These are phyloP conservation scores for Onychorhynchus coronatus DNA, from an alignment of 2,113 vertebrate species.

Conservation along the genomic window DNA sequence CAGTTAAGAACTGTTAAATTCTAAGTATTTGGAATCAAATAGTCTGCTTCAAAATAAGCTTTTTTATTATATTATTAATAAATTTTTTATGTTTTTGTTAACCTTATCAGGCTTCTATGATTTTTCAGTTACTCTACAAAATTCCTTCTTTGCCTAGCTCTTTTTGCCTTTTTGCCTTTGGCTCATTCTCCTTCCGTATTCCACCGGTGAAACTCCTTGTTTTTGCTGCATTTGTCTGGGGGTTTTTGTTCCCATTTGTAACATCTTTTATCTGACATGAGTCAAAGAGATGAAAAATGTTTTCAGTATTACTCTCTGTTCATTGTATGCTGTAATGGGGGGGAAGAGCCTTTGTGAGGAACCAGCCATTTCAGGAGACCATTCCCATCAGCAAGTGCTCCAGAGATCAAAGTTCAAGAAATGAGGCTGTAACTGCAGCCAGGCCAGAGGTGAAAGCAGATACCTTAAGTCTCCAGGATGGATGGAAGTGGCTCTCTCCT, in stretches of 20 bases:
- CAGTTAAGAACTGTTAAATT: neutral
- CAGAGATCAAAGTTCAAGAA: neutral
- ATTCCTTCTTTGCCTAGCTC: neutral
- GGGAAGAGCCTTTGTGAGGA: neutral
- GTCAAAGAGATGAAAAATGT: neutral
- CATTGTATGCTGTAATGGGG: neutral
- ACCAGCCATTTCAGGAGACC: neutral
- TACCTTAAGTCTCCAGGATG: neutral
- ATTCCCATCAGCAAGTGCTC: neutral
- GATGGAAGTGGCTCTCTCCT: neutral
- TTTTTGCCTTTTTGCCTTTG: neutral
- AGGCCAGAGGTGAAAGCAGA: neutral
- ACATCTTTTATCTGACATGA: neutral
- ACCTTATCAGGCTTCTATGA: neutral
- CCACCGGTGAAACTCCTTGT: neutral
- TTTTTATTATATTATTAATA: neutral
- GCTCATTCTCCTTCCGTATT: neutral
- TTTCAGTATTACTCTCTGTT: neutral
- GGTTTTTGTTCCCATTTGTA: neutral
- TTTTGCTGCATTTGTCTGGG: neutral
- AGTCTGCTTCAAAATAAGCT: neutral
- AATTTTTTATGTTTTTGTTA: neutral
- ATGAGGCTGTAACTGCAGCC: neutral
- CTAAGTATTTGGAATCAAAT: neutral
- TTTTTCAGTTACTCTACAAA: neutral